Conservation (phyloP, 2,797 vertebrate species). For the Enteromius unitaeniatus region DNA sequence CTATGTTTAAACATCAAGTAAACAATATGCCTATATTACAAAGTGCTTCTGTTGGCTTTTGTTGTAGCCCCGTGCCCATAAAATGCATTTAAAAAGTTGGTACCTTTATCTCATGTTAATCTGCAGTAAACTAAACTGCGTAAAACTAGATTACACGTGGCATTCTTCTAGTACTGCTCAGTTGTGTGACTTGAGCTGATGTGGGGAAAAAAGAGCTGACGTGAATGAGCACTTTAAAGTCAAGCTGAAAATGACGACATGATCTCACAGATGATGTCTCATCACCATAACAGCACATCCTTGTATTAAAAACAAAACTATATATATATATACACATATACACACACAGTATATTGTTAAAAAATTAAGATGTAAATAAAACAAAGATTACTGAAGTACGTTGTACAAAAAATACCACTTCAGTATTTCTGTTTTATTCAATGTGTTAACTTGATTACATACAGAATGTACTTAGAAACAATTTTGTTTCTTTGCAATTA, state of each 20-base stretch:
- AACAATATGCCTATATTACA: neutral
- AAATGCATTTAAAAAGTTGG: neutral
- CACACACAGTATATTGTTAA: no score
- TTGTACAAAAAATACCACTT: no score
- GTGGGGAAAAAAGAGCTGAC: neutral
- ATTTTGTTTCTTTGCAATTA: no score
- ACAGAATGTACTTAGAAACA: no score
- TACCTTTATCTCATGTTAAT: no score
- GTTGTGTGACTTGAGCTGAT: neutral
- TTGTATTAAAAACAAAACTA: no score
- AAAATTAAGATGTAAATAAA: no score
- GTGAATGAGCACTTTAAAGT: neutral
- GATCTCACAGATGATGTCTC: neutral
- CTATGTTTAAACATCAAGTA: neutral
- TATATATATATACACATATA: no score
- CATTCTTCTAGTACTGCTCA: neutral
- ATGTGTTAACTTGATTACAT: no score
- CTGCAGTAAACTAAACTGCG: neutral
- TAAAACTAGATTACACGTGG: neutral
- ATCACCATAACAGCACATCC: neutral
- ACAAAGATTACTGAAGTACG: no score
- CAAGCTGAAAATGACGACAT: neutral
- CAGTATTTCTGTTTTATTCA: no score
- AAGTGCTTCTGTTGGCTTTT: neutral
- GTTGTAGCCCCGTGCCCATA: neutral